Evolutionary conservation across 2,113 vertebrate species (phyloP).

Genomic region (Pluvianellus socialis): DNA sequence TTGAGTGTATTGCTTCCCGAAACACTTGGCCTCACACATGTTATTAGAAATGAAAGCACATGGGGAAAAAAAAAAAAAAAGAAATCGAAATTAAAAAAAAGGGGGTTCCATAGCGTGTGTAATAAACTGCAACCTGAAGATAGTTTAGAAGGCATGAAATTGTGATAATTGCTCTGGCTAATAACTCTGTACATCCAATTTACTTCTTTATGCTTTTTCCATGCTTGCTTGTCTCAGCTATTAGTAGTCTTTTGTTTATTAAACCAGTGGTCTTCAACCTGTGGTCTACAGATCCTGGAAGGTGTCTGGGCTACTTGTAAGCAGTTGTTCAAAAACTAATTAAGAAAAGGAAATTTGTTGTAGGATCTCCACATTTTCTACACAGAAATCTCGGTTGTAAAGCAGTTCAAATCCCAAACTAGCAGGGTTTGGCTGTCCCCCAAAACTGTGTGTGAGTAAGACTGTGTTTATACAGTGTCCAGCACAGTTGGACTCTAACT

Average conservation of each 20-base stretch:
- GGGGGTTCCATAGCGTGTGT: rapidly evolving
- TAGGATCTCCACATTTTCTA: background rate
- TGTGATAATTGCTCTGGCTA: background rate
- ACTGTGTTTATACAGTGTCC: background rate
- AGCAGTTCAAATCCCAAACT: background rate
- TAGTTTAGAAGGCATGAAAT: background rate
- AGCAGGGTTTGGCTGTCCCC: background rate
- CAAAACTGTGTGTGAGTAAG: background rate
- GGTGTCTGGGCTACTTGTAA: background rate
- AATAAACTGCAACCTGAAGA: background rate
- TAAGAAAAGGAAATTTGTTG: background rate
- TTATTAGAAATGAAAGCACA: background rate
- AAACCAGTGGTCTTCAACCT: background rate
- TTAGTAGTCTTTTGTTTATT: background rate
- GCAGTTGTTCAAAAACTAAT: background rate
- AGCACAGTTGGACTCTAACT: background rate
- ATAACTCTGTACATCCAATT: background rate
- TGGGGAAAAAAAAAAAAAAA: background rate
- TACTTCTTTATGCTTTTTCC: background rate
- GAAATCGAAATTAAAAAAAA: background rate
- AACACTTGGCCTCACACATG: background rate
- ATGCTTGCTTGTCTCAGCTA: background rate
- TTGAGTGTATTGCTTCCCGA: background rate
- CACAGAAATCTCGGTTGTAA: background rate
- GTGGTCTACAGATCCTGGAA: background rate